Percentiles rank a stretch among this genome's conserved stretches.
These are phyloP conservation scores for Leptinotarsa tumamoca DNA, from an alignment of 2,888 invertebrate genomes.

Conservation along the genomic window DNA sequence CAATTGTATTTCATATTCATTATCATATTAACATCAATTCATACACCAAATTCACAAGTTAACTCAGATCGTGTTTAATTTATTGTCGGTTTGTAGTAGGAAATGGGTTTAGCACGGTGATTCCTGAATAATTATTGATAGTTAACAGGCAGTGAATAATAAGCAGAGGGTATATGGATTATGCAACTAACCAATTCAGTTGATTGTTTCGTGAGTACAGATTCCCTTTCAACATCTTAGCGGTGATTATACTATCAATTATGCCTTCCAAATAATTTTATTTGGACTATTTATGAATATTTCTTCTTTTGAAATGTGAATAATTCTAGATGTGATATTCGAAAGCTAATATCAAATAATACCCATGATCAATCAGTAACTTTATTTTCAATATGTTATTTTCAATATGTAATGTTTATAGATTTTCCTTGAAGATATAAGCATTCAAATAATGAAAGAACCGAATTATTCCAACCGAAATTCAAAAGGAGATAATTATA, in stretches of 20 bases:
- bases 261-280: no score
- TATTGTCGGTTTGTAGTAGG: slow-evolving; percentile 8
- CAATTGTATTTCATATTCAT: not conserved
- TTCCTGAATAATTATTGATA: slow-evolving; percentile 3
- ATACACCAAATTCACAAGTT: not conserved
- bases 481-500: no score
- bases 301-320: no score
- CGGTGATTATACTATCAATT: not conserved
- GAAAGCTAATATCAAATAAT: no score
- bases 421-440: no score
- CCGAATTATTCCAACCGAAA: no score
- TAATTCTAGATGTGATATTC: no score
- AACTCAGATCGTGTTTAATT: not conserved
- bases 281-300: no score
- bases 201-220: not conserved
- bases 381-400: no score
- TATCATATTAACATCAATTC: not conserved
- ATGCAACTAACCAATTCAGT: not conserved
- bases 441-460: no score
- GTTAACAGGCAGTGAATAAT: not conserved
- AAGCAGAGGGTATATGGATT: not conserved
- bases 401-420: no score
- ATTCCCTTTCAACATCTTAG: not conserved
- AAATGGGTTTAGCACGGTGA: not conserved
- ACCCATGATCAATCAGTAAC: no score